These are phyloP conservation scores for Okamejei kenojei DNA, from an alignment of 2,797 vertebrate species.

Conservation along the genomic window DNA sequence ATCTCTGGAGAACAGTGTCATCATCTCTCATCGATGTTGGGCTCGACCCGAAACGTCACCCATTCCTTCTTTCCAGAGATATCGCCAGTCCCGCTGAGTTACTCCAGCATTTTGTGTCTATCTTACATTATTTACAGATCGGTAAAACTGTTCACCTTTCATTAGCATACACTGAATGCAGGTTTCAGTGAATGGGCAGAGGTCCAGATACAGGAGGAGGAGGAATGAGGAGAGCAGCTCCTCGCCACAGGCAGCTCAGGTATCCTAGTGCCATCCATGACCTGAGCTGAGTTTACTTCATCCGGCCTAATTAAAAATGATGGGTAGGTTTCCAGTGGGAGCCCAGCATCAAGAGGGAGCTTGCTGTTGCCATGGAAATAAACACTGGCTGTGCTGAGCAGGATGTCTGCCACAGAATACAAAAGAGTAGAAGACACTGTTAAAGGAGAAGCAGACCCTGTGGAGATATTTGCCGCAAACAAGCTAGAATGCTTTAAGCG, in stretches of 20 bases:
- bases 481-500: too few species aligned
- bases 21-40: background rate
- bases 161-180: background rate
- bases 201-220: background rate
- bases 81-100: too few species aligned
- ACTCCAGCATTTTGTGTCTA: too few species aligned
- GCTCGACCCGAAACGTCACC: too few species aligned
- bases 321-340: constrained; percentile 24
- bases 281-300: background rate
- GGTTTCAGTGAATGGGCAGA: background rate
- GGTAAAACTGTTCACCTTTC: background rate
- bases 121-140: background rate
- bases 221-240: background rate
- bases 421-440: background rate
- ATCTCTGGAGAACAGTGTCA: too few species aligned
- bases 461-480: background rate
- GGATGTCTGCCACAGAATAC: background rate
- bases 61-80: too few species aligned
- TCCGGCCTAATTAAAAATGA: constrained; percentile 17
- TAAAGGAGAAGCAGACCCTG: background rate
- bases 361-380: background rate
- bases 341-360: background rate
- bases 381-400: background rate
- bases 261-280: background rate
- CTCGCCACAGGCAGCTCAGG: background rate